Evolutionary conservation across 2,888 invertebrate genomes (phyloP), one percentile per base, ranked within the genome.

Genomic region (Pimpla rufipes): DNA sequence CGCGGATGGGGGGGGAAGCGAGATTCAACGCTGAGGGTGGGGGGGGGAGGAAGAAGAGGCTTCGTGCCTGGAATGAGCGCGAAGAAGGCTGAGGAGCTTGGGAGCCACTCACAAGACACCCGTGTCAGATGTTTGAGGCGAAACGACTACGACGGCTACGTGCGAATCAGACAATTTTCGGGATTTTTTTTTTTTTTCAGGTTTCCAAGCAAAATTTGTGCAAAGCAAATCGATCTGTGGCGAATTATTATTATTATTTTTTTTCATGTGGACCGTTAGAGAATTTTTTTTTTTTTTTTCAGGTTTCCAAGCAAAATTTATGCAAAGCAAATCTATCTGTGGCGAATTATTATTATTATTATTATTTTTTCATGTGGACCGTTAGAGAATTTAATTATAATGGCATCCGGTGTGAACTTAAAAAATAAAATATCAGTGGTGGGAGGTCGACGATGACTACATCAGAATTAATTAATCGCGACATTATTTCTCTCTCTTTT

Each of bases 21-120:
- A 29, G 23, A 71, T 79, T 73, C 68, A 13, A 29, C 29, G 3
- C 29, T n/a, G n/a, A n/a, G n/a, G n/a, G n/a, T n/a, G n/a, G n/a
- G n/a, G n/a, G n/a, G n/a, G n/a, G 4, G 55, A 10, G 68, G 16
- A 21, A 16, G 45, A 52, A 35, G 52, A 35, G 42, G 52, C 29
- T 45, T 23, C 52, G 50, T 57, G 57, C 59, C 0, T n/a, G 71
- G 57, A 57, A 73, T 45, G 59, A 40, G 55, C 11, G 18, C 18
- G n/a, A 71, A n/a, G 13, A 11, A 6, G 11, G n/a, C n/a, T 23
- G 35, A 40, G 16, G 57, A 73, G 42, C 35, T 73, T 29, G 29
- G 11, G 10, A 42, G 5, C 11, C 11, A 0, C 4, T 40, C 16
- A 8, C 16, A 35, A 35, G 57, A 59, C 35, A 59, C n/a, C 1